Base-by-base conservation (phyloP, 2,113 vertebrate species). In the Pterocles burchelli region DNA sequence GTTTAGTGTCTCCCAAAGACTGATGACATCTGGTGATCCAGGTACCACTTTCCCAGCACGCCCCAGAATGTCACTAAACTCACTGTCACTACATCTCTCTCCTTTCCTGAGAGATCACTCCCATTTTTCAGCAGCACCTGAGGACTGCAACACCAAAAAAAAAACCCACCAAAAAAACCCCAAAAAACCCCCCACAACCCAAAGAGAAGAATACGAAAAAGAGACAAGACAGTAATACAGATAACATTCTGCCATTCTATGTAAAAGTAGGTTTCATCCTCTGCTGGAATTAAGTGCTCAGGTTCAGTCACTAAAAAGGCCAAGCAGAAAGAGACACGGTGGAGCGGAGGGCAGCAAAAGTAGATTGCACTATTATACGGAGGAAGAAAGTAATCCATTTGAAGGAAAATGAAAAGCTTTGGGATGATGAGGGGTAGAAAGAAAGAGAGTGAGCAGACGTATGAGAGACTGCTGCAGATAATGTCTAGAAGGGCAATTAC, bases 401-500 rank as follows among this genome's bases (percentile, higher is more conserved):
- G 76, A 89, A 86, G 73, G 31, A 93, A 88, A 90, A 96, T 68
- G 41, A 90, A 97, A 96, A 87, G 90, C 68, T 89, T 86, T 5
- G 4, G 61, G 79, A 94, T 92, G 87, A 90, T 54, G 90, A 81
- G 70, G 68, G 70, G 83, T 78, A 91, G 90, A 84, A 96, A 84
- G 76, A 74, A 94, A 92, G 89, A 84, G 25, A 18, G 52, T 92
- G 75, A 90, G 59, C 10, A 94, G 63, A 87, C 55, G 48, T 22
- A 74, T 12, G 49, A 93, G 59, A 57, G 38, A 16, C 18, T 4
- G 3, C 76, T 38, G 73, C 45, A 78, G 79, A 86, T 92, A 89
- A 91, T 57, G 62, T 78, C 94, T 95, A 45, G 33, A 95, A 95
- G 92, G 88, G 78, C 91, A 96, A 93, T 96, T 92, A 94, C 88